Conservation (phyloP, 2,113 vertebrate genomes). For the Aplodontia rufa region DNA sequence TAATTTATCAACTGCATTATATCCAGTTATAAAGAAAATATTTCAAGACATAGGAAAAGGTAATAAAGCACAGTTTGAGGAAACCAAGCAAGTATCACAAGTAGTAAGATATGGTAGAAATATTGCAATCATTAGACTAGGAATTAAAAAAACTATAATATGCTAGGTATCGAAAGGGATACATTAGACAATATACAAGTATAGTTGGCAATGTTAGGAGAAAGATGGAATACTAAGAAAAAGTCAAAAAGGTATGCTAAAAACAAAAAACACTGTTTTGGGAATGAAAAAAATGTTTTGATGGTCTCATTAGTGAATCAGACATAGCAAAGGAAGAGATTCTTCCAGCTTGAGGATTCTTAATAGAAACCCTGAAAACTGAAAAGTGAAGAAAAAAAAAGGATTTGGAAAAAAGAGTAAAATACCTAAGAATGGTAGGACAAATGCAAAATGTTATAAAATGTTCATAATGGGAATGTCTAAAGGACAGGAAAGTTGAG, state of each 20-base stretch:
- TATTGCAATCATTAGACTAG: neutral
- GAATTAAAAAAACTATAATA: neutral
- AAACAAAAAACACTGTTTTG: neutral
- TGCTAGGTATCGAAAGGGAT: neutral
- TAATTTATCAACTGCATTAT: neutral
- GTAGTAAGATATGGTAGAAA: neutral
- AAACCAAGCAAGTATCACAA: neutral
- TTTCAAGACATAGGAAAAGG: neutral
- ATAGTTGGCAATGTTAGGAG: neutral
- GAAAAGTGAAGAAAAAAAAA: neutral
- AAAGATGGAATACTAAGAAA: neutral
- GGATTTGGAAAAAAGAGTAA: neutral
- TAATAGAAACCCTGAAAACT: neutral
- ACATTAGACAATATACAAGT: neutral
- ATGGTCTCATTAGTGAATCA: neutral
- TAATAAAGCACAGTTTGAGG: neutral
- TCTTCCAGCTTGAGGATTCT: neutral
- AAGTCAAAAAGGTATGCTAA: neutral
- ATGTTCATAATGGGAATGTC: neutral
- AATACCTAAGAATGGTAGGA: neutral
- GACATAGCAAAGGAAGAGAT: neutral
- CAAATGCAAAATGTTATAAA: neutral
- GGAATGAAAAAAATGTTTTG: neutral
- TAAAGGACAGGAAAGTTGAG: neutral
- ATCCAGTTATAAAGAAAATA: neutral